Evolutionary conservation across 2,888 invertebrate genomes (phyloP), one percentile per base, ranked within the genome.

Genomic region (Stramonita haemastoma): DNA sequence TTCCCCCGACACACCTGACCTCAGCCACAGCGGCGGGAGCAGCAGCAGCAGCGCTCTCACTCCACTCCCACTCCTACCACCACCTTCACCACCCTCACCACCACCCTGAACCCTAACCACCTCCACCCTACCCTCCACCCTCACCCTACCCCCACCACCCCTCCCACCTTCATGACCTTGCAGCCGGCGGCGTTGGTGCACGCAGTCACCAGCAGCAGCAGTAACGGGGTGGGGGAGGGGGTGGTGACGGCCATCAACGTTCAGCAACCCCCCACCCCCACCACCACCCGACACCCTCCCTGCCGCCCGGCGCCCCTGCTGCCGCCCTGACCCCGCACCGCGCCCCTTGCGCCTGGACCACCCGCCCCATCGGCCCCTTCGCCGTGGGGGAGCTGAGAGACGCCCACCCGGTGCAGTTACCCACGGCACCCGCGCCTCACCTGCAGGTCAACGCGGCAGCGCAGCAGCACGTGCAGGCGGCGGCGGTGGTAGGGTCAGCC

Each of bases 381-480:
- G 70, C 89, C 34, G 57, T 89, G 85, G 88, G 89, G 2, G 85
- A 89, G 19, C 73, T 89, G 85, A 85, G 84, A 57, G 89, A 89
- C 73, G 60, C 34, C 8, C 86, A 66, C 34, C 85, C 57, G 56
- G 60, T 66, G 29, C 86, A 86, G 66, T 19, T 86, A 34, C 22
- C 32, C 32, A n/a, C n/a, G n/a, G 77, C 77, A 29, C 6, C 86
- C 34, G 57, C 46, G 19, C 57, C 85, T 13, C 86, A 60, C 66
- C 5, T 86, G 66, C 86, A 86, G 66, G 86, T 86, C 32, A 29
- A 32, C 32, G 66, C 34, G 4, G 46, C 46, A 46, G 46, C 46
- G 46, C 46, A 46, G 46, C 46, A 46, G 46, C 46, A 46, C 4
- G 4, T 5, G 46, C 46, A 46, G 19, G 19, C 86, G 66, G 66